These are phyloP conservation scores for Oryctes rhinoceros DNA, from an alignment of 1,140 invertebrate species.

Conservation along the genomic window DNA sequence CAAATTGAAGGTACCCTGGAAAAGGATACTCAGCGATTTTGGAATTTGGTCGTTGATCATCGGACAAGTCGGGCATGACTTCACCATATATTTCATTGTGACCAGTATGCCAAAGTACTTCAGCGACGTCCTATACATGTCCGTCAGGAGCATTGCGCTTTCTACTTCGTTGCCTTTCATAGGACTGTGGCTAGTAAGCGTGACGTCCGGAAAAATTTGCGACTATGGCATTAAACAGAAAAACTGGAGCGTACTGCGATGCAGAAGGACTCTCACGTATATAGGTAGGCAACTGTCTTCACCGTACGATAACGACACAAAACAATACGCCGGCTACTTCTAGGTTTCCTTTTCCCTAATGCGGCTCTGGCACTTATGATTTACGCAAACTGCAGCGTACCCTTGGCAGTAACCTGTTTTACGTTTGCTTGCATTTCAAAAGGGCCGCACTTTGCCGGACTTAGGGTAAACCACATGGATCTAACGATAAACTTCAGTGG, in stretches of 20 bases:
- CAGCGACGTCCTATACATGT: not conserved
- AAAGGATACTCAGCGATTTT: not conserved
- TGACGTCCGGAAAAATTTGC: not conserved
- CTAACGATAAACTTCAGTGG: not conserved
- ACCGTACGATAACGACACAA: too few species aligned
- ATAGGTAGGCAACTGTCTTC: too few species aligned
- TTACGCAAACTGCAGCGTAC: not conserved
- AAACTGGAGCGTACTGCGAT: not conserved
- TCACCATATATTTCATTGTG: not conserved
- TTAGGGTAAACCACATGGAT: not conserved
- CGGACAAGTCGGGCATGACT: slow-evolving; percentile 32
- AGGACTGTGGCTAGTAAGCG: not conserved
- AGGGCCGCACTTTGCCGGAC: not conserved
- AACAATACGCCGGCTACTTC: not conserved
- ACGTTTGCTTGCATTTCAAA: not conserved
- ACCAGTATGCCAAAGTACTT: slow-evolving; percentile 35
- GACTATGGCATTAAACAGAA: slow-evolving; percentile 7
- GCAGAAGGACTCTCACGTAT: not conserved
- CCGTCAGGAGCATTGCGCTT: not conserved
- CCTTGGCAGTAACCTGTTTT: not conserved
- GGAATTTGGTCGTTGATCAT: slow-evolving; percentile 17
- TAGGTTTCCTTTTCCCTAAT: not conserved
- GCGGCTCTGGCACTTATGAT: not conserved
- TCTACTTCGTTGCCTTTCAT: not conserved
- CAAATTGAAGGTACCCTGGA: not conserved